phyloP scores from a whole-genome alignment of 2,113 vertebrate genomes.

The Poicephalus meyeri region DNA sequence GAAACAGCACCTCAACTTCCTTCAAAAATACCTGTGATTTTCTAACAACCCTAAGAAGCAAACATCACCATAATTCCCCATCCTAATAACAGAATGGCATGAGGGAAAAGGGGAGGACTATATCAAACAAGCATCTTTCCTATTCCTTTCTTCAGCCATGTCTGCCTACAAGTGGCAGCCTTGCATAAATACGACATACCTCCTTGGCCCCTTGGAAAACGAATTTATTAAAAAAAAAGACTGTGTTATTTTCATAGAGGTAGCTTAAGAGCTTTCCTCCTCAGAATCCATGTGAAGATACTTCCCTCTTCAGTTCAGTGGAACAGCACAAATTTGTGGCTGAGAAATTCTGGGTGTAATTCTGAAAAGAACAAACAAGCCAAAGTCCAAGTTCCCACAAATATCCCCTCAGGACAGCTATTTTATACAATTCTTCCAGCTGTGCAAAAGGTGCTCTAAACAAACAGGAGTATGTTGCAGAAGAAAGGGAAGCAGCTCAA shows the following conservation, averaged over 20 bases:
- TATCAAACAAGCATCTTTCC: not conserved
- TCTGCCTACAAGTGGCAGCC: not conserved
- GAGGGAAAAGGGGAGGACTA: not conserved
- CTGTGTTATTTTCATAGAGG: not conserved
- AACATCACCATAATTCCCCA: not conserved
- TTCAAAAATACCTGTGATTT: not conserved
- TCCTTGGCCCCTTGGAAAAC: not conserved
- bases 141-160: not conserved
- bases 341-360: not conserved
- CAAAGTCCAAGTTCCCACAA: not conserved
- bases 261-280: not conserved
- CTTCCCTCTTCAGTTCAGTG: not conserved
- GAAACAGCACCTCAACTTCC: not conserved
- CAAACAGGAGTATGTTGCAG: not conserved
- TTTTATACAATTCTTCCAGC: slow-evolving; percentile 2
- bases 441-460: slow-evolving; percentile 22
- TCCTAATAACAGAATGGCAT: not conserved
- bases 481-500: not conserved
- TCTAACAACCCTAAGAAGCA: not conserved
- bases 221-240: not conserved
- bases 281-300: not conserved
- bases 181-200: not conserved
- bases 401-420: not conserved
- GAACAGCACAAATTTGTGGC: not conserved
- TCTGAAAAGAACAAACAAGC: not conserved